Conservation (phyloP, 2,888 invertebrate genomes). For the Machimus atricapillus region DNA sequence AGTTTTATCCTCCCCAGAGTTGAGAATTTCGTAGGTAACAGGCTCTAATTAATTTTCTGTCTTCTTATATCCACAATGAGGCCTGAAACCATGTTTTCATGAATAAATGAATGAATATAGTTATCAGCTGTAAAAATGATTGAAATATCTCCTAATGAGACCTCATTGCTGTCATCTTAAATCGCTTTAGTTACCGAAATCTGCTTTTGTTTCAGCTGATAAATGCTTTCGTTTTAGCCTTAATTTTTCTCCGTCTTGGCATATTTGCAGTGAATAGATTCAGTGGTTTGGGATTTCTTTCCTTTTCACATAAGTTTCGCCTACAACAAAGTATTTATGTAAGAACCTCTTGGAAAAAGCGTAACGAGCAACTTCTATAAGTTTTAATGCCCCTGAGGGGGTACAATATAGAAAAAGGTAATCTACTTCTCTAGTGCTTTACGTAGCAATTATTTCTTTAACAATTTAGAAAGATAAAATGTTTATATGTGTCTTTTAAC, state of each 20-base stretch:
- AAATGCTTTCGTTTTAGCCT: conserved; percentile 23
- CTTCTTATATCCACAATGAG: neutral
- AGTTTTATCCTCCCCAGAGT: neutral
- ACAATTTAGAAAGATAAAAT: neutral
- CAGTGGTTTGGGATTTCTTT: neutral
- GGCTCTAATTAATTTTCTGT: conserved; percentile 12
- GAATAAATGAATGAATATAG: neutral
- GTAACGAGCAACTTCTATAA: neutral
- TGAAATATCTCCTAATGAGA: conserved; percentile 41
- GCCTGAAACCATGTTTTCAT: neutral
- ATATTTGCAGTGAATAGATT: neutral
- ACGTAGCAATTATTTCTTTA: neutral
- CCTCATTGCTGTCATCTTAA: conserved; percentile 43
- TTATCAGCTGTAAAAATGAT: conserved; percentile 35
- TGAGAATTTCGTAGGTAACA: neutral
- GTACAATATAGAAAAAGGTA: neutral
- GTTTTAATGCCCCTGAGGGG: neutral
- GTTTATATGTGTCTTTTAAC: no score
- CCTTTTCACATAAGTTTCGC: neutral
- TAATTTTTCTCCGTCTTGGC: conserved; percentile 22
- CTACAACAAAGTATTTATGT: neutral
- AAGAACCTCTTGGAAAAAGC: neutral
- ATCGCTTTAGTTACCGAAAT: conserved; percentile 25
- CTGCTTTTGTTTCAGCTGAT: conserved; percentile 2
- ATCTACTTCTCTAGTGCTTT: neutral